These are phyloP conservation scores for Hyles vespertilio DNA, from an alignment of 1,140 invertebrate species.

Conservation along the genomic window DNA sequence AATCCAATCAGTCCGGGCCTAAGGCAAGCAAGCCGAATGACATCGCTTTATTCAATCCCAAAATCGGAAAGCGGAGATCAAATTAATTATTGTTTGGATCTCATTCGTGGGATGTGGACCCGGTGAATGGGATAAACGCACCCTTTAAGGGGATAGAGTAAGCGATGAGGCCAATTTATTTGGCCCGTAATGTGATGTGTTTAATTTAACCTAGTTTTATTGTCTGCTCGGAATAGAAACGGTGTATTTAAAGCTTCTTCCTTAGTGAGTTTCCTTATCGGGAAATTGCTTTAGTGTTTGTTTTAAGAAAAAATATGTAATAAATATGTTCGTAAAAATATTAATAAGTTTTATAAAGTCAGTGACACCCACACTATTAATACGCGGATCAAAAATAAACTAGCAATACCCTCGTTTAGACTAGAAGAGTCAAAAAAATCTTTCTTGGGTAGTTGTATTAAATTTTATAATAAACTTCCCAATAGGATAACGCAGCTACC, in stretches of 20 bases:
- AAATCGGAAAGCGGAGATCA: conserved; percentile 25
- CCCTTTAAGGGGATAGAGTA: conserved; percentile 5
- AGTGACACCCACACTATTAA: no score
- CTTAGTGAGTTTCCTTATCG: no score
- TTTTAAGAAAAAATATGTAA: no score
- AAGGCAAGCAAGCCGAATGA: conserved; percentile 20
- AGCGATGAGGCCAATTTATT: conserved; percentile 15
- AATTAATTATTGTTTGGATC: conserved; percentile 42
- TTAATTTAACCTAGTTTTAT: conserved; percentile 1
- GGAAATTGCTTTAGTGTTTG: no score
- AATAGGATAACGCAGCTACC: no score
- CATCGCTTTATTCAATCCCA: conserved; percentile 21
- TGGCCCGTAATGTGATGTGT: conserved; percentile 3
- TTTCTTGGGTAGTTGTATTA: no score
- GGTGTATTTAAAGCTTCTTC: neutral
- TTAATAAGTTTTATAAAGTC: no score
- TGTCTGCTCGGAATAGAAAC: neutral
- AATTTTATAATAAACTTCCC: no score
- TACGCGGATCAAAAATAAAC: no score
- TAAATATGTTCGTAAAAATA: no score
- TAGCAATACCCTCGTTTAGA: no score
- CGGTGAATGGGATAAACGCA: conserved; percentile 24
- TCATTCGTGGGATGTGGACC: conserved; percentile 14
- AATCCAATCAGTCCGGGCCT: conserved; percentile 38
- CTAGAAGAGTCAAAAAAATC: no score